phyloP scores from a whole-genome alignment of 2,888 invertebrate species.

The Cataglyphis altisquamis region DNA sequence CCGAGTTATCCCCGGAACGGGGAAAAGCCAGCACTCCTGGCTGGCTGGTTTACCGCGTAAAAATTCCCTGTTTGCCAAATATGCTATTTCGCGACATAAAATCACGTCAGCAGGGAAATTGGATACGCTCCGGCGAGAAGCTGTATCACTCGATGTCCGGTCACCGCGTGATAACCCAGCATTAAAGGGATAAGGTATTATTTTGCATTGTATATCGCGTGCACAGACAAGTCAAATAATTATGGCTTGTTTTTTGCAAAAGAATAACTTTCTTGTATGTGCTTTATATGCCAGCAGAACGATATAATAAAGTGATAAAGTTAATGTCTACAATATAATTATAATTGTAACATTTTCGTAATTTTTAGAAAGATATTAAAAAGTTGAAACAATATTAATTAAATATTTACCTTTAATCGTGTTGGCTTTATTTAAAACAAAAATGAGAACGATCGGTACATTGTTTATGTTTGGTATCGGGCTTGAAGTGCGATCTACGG shows the following conservation, averaged over 20 bases:
- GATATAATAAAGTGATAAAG: not conserved
- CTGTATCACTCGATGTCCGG: slow-evolving; percentile 21
- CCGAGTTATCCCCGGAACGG: slow-evolving; percentile 65
- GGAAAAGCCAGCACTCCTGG: slow-evolving; percentile 39
- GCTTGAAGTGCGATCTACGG: not conserved
- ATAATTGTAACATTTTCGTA: not conserved
- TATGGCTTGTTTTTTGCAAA: not conserved
- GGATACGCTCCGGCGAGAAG: slow-evolving; percentile 34
- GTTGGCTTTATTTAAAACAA: not conserved
- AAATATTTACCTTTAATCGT: not conserved
- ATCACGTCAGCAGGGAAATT: slow-evolving; percentile 50
- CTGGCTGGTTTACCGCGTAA: slow-evolving; percentile 36
- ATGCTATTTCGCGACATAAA: slow-evolving; percentile 49
- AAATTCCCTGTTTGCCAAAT: slow-evolving; percentile 61
- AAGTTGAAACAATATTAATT: not conserved
- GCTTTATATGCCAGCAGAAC: not conserved
- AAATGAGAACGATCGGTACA: not conserved
- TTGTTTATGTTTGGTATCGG: slow-evolving; percentile 22
- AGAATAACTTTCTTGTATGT: not conserved
- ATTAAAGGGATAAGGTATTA: slow-evolving; percentile 7
- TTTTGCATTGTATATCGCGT: not conserved
- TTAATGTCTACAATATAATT: not conserved
- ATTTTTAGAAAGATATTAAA: not conserved
- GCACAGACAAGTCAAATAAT: not conserved
- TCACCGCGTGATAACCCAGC: slow-evolving; percentile 1